Conservation (phyloP, 2,888 invertebrate genomes). For the Erynnis tages region DNA sequence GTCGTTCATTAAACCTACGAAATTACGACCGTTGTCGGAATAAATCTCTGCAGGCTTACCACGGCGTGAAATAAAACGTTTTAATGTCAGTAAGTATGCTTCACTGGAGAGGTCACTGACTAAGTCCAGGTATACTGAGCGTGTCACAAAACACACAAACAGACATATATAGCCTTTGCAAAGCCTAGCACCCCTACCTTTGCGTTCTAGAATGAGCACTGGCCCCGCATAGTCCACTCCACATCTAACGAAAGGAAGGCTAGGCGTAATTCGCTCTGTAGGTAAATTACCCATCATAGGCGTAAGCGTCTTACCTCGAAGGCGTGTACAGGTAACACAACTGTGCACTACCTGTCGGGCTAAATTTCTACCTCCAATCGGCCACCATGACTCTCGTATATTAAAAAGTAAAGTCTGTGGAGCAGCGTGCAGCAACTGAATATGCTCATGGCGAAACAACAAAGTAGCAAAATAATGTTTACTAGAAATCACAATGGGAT, state of each 20-base stretch:
- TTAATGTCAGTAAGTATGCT: conserved; percentile 19
- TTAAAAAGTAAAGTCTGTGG: conserved; percentile 32
- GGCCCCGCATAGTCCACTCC: conserved; percentile 25
- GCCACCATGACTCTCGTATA: conserved; percentile 35
- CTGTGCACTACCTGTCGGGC: conserved; percentile 16
- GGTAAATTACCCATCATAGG: conserved; percentile 26
- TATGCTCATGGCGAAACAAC: conserved; percentile 12
- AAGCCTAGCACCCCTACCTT: conserved; percentile 15
- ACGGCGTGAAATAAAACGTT: conserved; percentile 24
- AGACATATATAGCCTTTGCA: conserved; percentile 25
- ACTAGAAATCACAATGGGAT: neutral
- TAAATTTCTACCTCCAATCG: conserved; percentile 34
- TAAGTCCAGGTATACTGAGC: conserved; percentile 17
- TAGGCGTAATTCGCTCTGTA: neutral
- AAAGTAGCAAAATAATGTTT: conserved; percentile 8
- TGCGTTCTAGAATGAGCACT: conserved; percentile 12
- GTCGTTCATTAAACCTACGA: conserved; percentile 17
- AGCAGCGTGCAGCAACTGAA: conserved; percentile 32
- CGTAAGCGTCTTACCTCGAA: conserved; percentile 15
- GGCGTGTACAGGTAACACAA: conserved; percentile 19
- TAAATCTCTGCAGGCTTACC: conserved; percentile 24
- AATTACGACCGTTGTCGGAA: conserved; percentile 26
- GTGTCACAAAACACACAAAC: conserved; percentile 16
- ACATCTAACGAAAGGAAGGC: neutral
- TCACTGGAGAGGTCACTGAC: conserved; percentile 21